These are phyloP conservation scores for Brachyopa scutellaris DNA, from an alignment of 2,888 invertebrate genomes.

Conservation along the genomic window DNA sequence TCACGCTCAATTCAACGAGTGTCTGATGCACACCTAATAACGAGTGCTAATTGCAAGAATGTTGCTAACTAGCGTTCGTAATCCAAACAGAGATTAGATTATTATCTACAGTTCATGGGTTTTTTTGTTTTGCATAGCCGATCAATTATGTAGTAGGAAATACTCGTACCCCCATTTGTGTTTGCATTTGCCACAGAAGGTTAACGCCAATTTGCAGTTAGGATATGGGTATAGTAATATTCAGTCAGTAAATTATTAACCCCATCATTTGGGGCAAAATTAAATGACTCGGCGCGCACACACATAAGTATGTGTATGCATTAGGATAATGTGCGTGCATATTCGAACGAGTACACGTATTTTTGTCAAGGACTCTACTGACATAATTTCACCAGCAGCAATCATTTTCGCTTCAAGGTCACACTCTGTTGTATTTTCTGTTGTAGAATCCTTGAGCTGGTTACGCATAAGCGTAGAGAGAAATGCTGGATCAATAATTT, in stretches of 20 bases:
- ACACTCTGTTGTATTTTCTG: background rate
- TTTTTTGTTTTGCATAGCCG: conserved; percentile 9
- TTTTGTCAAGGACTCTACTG: conserved; percentile 34
- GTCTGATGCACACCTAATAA: background rate
- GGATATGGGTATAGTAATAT: conserved; percentile 51
- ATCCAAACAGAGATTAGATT: conserved; percentile 31
- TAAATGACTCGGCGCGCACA: background rate
- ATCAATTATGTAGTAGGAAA: conserved; percentile 57
- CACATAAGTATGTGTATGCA: background rate
- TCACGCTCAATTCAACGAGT: background rate
- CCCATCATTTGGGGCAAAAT: conserved; percentile 43
- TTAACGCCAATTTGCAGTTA: conserved; percentile 42
- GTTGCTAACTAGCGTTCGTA: background rate
- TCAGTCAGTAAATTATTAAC: conserved; percentile 49
- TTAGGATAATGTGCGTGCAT: conserved; percentile 28
- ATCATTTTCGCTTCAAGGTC: conserved; percentile 24
- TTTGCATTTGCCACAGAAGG: background rate
- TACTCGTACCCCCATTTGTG: conserved; percentile 16
- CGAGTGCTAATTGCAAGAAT: too few relatives aligned
- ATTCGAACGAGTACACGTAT: too few relatives aligned
- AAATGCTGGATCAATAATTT: conserved; percentile 21
- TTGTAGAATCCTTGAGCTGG: conserved; percentile 13
- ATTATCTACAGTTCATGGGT: background rate
- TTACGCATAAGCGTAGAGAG: conserved; percentile 20
- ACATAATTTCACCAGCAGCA: conserved; percentile 12